Evolutionary conservation across 2,888 invertebrate genomes (phyloP).

Genomic region (Nemotelus nigrinus): DNA sequence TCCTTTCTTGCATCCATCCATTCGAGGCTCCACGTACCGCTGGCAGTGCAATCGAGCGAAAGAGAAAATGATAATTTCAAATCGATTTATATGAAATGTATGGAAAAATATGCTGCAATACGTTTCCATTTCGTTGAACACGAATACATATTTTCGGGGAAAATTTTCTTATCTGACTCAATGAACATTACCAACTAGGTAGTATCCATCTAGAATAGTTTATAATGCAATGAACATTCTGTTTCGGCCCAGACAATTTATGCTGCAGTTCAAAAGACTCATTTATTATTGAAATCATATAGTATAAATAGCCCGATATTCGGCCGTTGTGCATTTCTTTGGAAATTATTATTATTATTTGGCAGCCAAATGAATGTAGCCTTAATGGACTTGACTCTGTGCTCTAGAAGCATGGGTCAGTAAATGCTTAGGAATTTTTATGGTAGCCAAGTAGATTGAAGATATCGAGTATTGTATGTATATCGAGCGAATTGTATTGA

Average conservation of each 20-base stretch:
- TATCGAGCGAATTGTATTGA: too few relatives aligned
- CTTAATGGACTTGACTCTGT: too few relatives aligned
- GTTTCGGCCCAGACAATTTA: slow-evolving; percentile 13
- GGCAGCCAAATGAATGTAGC: too few relatives aligned
- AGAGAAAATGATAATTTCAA: slow-evolving; percentile 32
- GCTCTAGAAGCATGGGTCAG: too few relatives aligned
- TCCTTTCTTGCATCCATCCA: background rate
- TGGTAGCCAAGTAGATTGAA: too few relatives aligned
- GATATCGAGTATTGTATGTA: too few relatives aligned
- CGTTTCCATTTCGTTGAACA: slow-evolving; percentile 29
- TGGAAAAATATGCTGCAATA: slow-evolving; percentile 15
- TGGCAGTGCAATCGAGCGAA: background rate
- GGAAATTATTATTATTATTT: background rate
- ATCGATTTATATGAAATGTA: slow-evolving; percentile 41
- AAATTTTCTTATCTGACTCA: slow-evolving; percentile 16
- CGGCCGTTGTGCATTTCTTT: background rate
- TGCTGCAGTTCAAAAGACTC: slow-evolving; percentile 24
- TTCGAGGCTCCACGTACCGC: background rate
- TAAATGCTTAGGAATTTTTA: too few relatives aligned
- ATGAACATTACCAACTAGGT: background rate
- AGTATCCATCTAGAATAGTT: too few relatives aligned
- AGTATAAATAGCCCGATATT: background rate
- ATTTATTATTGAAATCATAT: slow-evolving; percentile 24
- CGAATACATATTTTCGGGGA: slow-evolving; percentile 10
- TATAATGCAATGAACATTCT: too few relatives aligned